Percentiles rank a stretch among this genome's conserved stretches.
phyloP scores from a whole-genome alignment of 2,797 vertebrate genomes.

The Dromococcyx pavoninus region DNA sequence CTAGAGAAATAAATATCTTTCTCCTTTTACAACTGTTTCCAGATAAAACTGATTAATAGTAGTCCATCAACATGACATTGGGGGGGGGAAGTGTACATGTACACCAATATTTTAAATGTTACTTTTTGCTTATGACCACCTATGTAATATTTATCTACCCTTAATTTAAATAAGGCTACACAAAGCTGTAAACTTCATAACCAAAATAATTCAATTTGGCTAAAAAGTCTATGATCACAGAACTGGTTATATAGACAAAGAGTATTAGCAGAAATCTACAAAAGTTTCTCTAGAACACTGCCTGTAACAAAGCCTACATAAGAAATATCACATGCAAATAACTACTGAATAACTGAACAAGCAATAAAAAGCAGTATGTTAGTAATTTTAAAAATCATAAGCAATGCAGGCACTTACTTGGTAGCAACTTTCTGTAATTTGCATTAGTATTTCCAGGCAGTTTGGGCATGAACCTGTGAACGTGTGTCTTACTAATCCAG shows the following conservation, averaged over 20 bases:
- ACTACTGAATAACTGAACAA: not conserved
- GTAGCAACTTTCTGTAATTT: constrained; percentile 88
- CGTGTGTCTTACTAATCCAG: constrained; percentile 95
- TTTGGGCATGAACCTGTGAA: constrained; percentile 88
- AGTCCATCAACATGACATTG: not conserved
- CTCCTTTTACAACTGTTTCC: not conserved
- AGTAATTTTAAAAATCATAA: not conserved
- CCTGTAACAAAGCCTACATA: not conserved
- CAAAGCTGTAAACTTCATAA: not conserved
- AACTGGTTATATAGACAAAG: not conserved
- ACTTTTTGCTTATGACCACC: not conserved
- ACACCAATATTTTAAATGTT: not conserved
- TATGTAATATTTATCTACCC: not conserved
- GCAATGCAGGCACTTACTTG: constrained; percentile 77
- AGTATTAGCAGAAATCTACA: not conserved
- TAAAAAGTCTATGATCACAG: not conserved
- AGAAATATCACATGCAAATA: not conserved
- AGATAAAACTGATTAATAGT: not conserved
- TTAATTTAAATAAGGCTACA: not conserved
- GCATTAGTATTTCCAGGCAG: constrained; percentile 95
- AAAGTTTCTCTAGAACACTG: not conserved
- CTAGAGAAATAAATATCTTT: not conserved
- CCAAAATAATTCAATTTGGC: not conserved
- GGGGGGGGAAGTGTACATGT: too few species aligned
- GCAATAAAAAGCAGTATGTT: not conserved